A percentile compares a stretch with the other conserved stretches of the same genome.
These are phyloP conservation scores for Phallusia fumigata DNA, from an alignment of 23 tunicate genomes.

Conservation along the genomic window DNA sequence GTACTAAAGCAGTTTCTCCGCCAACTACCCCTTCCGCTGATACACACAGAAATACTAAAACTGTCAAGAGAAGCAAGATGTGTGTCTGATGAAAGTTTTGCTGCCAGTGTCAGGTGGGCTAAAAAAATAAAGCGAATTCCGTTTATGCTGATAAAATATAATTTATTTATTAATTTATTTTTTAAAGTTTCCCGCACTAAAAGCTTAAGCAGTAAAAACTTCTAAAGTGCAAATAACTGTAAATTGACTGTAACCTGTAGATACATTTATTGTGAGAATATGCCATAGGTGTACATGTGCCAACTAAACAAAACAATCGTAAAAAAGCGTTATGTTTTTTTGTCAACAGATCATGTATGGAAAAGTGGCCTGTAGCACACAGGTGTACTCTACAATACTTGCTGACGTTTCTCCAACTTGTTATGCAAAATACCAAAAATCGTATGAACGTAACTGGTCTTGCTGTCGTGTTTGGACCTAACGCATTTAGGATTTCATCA, in stretches of 20 bases:
- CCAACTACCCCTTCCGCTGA: slow-evolving; percentile 54
- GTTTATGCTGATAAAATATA: too few species aligned
- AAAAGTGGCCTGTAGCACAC: slow-evolving; percentile 42
- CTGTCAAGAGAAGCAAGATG: slow-evolving; percentile 49
- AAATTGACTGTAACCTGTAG: too few species aligned
- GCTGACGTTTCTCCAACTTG: slow-evolving; percentile 55
- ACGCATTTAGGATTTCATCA: slow-evolving; percentile 49
- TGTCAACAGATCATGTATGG: slow-evolving; percentile 62
- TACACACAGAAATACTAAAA: slow-evolving; percentile 48
- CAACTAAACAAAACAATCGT: too few species aligned
- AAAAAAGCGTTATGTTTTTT: too few species aligned
- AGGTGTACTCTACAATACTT: slow-evolving; percentile 59
- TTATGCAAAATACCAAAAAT: slow-evolving; percentile 65
- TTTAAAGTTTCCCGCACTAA: too few species aligned
- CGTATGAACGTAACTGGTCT: slow-evolving; percentile 85
- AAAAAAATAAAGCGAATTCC: too few species aligned
- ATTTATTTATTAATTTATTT: too few species aligned
- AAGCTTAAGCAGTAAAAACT: too few species aligned
- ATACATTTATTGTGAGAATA: too few species aligned
- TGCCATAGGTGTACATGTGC: too few species aligned
- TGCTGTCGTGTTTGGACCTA: slow-evolving; percentile 88
- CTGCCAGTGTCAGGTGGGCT: slow-evolving; percentile 52
- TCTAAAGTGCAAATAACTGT: too few species aligned
- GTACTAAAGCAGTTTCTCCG: slow-evolving; percentile 81
- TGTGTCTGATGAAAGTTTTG: slow-evolving; percentile 78